phyloP scores from a whole-genome alignment of 2,797 vertebrate species.

The Mormyrops attenuatus region DNA sequence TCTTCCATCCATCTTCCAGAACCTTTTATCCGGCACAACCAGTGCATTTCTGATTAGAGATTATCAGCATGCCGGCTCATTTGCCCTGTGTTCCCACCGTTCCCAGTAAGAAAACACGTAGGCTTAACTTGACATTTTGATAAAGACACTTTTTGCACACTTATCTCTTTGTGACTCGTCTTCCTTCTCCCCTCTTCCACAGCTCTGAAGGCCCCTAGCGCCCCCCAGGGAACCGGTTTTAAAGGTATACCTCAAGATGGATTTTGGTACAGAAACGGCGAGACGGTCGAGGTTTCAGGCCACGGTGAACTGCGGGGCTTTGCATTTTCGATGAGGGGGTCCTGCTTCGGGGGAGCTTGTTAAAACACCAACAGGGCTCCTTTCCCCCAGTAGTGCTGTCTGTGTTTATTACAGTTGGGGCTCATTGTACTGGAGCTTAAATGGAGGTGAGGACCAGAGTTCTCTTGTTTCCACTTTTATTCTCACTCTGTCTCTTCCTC shows the following conservation, averaged over 20 bases:
- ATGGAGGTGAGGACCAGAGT: not conserved
- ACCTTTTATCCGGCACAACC: not conserved
- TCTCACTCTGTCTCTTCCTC: not conserved
- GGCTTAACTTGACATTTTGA: conserved; percentile 6
- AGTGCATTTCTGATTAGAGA: not conserved
- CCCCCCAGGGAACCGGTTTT: not conserved
- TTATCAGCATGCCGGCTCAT: not conserved
- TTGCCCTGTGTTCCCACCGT: not conserved
- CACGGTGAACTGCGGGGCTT: not conserved
- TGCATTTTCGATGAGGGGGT: not conserved
- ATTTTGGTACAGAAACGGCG: not conserved
- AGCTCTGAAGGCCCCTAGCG: not conserved
- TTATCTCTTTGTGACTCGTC: not conserved
- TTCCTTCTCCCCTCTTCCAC: not conserved
- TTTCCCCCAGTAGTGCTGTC: not conserved
- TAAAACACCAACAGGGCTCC: not conserved
- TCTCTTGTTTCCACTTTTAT: not conserved
- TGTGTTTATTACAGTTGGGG: not conserved
- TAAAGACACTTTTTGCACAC: not conserved
- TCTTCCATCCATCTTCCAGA: not conserved
- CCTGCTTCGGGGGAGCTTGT: not conserved
- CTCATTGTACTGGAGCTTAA: not conserved
- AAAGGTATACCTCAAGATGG: not conserved
- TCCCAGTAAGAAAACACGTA: not conserved
- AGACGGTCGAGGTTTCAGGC: not conserved